Percentiles rank a stretch among this genome's conserved stretches.
Evolutionary conservation across 1,140 invertebrate species (phyloP).

Genomic region (Tenebrio molitor): DNA sequence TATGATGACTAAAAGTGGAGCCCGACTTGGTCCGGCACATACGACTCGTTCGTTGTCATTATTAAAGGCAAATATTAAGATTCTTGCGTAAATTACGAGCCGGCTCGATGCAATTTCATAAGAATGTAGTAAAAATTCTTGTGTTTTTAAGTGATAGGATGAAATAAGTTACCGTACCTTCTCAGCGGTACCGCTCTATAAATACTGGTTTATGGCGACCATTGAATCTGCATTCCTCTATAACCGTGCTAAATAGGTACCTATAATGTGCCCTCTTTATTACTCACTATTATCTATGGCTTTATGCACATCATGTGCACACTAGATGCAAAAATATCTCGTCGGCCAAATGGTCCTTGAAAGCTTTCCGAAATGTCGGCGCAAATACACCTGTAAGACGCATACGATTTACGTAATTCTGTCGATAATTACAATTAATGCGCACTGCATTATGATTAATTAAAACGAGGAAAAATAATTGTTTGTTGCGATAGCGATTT

Average conservation of each 20-base stretch:
- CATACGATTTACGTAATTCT: conserved; percentile 28
- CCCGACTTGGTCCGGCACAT: too few relatives aligned
- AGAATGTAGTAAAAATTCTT: conserved; percentile 25
- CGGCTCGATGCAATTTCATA: not conserved
- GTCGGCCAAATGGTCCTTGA: not conserved
- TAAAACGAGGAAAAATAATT: not conserved
- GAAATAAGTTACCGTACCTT: conserved; percentile 37
- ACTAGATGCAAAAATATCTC: not conserved
- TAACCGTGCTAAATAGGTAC: conserved; percentile 48
- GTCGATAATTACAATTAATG: conserved; percentile 6
- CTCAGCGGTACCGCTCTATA: conserved; percentile 49
- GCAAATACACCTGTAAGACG: not conserved
- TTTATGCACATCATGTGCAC: conserved; percentile 9
- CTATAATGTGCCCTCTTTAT: conserved; percentile 46
- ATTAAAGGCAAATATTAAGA: not conserved
- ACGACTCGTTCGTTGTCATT: conserved; percentile 3
- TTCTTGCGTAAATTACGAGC: conserved; percentile 1
- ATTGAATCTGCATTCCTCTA: conserved; percentile 52
- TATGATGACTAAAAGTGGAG: too few relatives aligned
- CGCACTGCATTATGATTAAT: conserved; percentile 23
- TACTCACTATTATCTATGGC: conserved; percentile 26
- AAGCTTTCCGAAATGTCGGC: conserved; percentile 4
- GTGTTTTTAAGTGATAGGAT: conserved; percentile 29
- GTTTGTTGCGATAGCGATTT: conserved; percentile 9
- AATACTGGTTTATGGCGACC: conserved; percentile 52